Evolutionary conservation across 2,888 invertebrate species (phyloP), one percentile per base, ranked within the genome.

Genomic region (Agriopis marginaria): DNA sequence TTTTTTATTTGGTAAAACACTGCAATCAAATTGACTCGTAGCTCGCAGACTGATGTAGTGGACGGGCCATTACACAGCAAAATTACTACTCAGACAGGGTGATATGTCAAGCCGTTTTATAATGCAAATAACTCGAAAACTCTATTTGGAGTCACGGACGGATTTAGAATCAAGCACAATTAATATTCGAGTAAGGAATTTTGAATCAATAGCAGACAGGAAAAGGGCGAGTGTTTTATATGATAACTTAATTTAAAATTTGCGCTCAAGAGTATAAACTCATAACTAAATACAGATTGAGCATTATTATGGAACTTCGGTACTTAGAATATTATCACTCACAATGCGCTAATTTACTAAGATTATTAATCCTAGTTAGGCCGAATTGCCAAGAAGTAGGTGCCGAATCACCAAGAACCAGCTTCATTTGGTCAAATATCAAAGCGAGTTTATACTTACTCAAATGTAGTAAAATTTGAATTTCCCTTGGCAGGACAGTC

Each of bases 21-120:
- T 56, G 9, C 17, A 56, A 9, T 50, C 12, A 59, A 70, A 59
- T 44, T 59, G 63, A 60, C 54, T 42, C 17, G n/a, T 39, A 66
- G 66, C 66, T 66, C 70, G 1, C 63, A 54, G 44, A 63, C 63
- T 70, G 32, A 42, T 60, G 83, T 83, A 77, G 71, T 80, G 83
- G 82, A 87, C 88, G 93, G 83, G 76, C 88, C 91, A 92, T 93
- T 93, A 90, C 91, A 84, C 87, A 80, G 83, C 86, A 86, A 89
- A 92, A 91, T 93, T 90, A 91, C 89, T 83, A 86, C 85, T 82
- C 83, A 79, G 84, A 84, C 86, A 66, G 79, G 82, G 82, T 85
- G 79, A 86, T 89, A 87, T 86, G 89, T 91, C 90, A 88, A 82
- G 79, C 74, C 80, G 85, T 85, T 90, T 90, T 91, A 90, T 89